These are phyloP conservation scores for Dipodomys spectabilis DNA, from an alignment of 2,113 vertebrate genomes.

Conservation along the genomic window DNA sequence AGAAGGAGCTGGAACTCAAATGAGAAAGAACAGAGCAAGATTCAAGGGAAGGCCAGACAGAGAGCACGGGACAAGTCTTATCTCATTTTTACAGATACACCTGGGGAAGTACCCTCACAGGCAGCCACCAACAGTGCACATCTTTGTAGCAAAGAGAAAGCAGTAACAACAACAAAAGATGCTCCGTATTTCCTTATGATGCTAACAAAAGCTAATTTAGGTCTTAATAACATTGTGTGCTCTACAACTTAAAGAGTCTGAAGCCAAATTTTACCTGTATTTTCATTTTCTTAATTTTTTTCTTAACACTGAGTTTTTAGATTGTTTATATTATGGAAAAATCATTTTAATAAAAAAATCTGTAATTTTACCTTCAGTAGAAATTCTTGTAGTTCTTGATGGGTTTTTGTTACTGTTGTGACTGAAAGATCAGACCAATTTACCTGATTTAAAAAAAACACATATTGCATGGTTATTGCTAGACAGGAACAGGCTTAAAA, in stretches of 20 bases:
- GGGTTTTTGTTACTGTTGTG: conserved; percentile 94
- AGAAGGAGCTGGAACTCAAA: background rate
- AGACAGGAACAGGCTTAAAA: background rate
- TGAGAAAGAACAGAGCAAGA: background rate
- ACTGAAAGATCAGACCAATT: conserved; percentile 94
- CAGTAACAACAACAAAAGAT: background rate
- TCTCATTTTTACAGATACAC: background rate
- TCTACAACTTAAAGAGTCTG: background rate
- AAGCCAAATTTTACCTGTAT: background rate
- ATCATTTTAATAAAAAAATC: conserved; percentile 73
- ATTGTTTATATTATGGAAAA: conserved; percentile 58
- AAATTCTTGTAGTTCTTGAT: conserved; percentile 95
- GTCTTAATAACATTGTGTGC: background rate
- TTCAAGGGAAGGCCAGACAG: background rate
- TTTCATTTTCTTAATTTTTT: conserved; percentile 23
- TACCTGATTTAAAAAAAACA: conserved; percentile 88
- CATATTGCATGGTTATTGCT: conserved; percentile 64
- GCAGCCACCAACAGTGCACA: background rate
- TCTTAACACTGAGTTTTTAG: conserved; percentile 24
- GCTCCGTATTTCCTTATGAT: background rate
- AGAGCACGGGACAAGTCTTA: background rate
- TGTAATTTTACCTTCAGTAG: conserved; percentile 91
- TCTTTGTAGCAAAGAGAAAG: background rate
- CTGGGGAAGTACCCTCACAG: background rate
- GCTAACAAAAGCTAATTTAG: background rate